Evolutionary conservation across 2,888 invertebrate genomes (phyloP).

Genomic region (Caenorhabditis becei): DNA sequence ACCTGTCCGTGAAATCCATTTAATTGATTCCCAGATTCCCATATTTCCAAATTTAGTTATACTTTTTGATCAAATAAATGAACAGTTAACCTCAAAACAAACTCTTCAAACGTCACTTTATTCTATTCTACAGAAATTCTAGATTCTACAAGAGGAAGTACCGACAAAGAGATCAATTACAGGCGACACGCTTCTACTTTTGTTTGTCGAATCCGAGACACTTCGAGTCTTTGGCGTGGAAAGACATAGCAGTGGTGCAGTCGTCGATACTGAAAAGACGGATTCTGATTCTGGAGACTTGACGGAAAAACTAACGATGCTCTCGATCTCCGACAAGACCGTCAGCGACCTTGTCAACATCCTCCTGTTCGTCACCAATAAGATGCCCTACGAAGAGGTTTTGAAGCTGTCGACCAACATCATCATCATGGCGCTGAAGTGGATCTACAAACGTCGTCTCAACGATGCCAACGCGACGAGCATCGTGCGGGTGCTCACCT

Average conservation of each 20-base stretch:
- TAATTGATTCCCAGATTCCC: too few species aligned
- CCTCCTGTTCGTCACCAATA: slow-evolving; percentile 9
- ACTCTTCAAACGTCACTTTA: too few species aligned
- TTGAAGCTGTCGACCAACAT: slow-evolving; percentile 28
- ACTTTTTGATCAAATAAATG: too few species aligned
- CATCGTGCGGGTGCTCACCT: slow-evolving; percentile 28
- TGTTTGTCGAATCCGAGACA: slow-evolving; percentile 25
- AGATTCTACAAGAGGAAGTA: too few species aligned
- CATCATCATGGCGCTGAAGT: slow-evolving; percentile 44
- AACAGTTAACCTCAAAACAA: too few species aligned
- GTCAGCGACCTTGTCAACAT: slow-evolving; percentile 24
- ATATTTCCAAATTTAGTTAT: too few species aligned
- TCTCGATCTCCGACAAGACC: slow-evolving; percentile 27
- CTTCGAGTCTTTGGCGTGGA: slow-evolving; percentile 26
- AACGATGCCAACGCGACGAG: slow-evolving; percentile 23
- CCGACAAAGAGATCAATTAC: too few species aligned
- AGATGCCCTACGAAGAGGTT: slow-evolving; percentile 20
- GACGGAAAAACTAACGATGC: slow-evolving; percentile 9
- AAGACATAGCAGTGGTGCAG: slow-evolving; percentile 34
- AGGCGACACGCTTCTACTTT: not conserved
- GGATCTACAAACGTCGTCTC: slow-evolving; percentile 50
- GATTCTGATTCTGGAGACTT: too few species aligned
- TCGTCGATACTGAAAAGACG: slow-evolving; percentile 28
- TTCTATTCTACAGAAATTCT: too few species aligned
- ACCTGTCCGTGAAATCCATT: too few species aligned